A percentile compares a stretch with the other conserved stretches of the same genome.
Evolutionary conservation across 2,797 vertebrate species (phyloP).

Genomic region (Molothrus aeneus): DNA sequence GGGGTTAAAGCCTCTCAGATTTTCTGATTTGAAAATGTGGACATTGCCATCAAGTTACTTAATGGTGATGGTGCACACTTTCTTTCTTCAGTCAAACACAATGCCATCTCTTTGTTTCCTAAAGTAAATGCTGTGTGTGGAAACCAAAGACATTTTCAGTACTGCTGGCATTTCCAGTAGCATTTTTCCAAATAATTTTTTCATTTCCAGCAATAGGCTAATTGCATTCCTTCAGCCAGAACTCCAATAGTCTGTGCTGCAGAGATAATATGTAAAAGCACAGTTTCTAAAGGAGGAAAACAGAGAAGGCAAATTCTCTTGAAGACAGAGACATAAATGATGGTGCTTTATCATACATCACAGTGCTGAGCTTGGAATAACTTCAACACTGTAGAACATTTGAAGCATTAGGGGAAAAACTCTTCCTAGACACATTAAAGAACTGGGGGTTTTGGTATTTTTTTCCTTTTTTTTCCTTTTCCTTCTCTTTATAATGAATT

Average conservation of each 20-base stretch:
- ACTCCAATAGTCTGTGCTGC: background rate
- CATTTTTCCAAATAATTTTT: slow-evolving; percentile 31
- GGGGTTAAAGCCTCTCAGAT: background rate
- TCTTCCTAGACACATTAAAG: background rate
- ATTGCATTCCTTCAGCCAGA: slow-evolving; percentile 16
- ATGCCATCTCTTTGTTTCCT: background rate
- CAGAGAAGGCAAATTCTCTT: slow-evolving; percentile 3
- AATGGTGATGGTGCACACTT: background rate
- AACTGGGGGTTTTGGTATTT: background rate
- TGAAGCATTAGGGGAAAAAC: background rate
- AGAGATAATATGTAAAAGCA: slow-evolving; percentile 17
- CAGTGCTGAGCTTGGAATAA: background rate
- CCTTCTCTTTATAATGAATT: background rate
- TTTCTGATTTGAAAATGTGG: background rate
- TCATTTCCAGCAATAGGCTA: slow-evolving; percentile 9
- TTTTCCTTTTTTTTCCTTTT: background rate
- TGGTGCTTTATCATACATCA: background rate
- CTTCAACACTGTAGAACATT: background rate
- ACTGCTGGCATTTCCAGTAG: background rate
- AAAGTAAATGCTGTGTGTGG: background rate
- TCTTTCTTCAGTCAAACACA: background rate
- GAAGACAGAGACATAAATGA: background rate
- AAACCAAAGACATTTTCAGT: background rate
- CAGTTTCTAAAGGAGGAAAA: background rate
- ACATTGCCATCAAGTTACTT: background rate